Evolutionary conservation across 2,888 invertebrate genomes (phyloP), one percentile per base, ranked within the genome.

Genomic region (Polyploca ridens): DNA sequence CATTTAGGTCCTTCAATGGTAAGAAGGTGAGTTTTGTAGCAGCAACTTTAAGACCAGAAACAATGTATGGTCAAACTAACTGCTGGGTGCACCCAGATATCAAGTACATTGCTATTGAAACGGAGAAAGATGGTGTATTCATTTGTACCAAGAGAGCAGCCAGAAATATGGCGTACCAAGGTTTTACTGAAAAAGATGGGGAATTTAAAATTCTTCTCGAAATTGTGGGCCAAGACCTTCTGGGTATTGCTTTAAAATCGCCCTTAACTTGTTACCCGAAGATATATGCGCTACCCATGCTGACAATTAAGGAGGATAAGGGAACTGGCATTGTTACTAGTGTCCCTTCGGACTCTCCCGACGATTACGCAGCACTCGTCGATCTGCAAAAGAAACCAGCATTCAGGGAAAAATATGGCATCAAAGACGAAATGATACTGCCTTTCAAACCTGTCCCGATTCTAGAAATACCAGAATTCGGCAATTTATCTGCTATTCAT

Each of bases 21-120:
- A 94, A 95, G 83, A 86, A 94, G 67, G 94, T 98, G n/a, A 98
- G 93, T 86, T 94, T 99, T 68, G 99, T 99, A 13, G 99, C 99
- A 19, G 99, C 99, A 10, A 99, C 99, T 6, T 93, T 99, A n/a
- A 95, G 99, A 67, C 99, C 99, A 1, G 99, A 99, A 94, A 99
- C 99, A 0, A 99, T 99, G 99, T 99, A 99, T 85, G 99, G 99
- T 0, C 99, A 99, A 94, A 99, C 99, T 0, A 99, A 99, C 87
- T 99, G 99, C 87, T 99, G 99, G 99, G 89, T 99, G 5, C 97
- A 97, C 82, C 99, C 99, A 0, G 99, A 99, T 83, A 97, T 99
- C 84, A 96, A 96, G 73, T 99, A 99, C 84, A 96, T 99, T 72
- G 99, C 97, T 0, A 98, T 98, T 86, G 95, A 96, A 81, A 96